Evolutionary conservation across 1,140 invertebrate species (phyloP), one percentile per base, ranked within the genome.

Genomic region (Lethocerus indicus): DNA sequence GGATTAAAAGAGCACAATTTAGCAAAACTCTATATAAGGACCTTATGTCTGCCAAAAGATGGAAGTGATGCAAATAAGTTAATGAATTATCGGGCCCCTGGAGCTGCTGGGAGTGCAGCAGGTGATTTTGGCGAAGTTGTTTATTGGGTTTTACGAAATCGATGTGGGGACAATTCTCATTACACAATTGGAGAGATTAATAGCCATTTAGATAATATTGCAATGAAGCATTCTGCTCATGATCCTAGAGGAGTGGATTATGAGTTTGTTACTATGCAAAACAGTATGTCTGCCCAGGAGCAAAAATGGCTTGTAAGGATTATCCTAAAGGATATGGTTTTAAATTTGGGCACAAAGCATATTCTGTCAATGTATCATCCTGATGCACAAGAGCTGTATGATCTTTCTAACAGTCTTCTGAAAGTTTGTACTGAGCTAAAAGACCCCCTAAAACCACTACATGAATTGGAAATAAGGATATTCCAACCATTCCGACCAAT

Each of bases 241-340:
- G 48, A 49, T 49, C 43, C 53, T 68, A 61, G 62, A 59, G 66
- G 62, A 2, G 65, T 73, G 40, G 69, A 74, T 53, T 60, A 71
- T 42, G 67, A 67, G 47, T 58, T 83, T 18, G 63, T 68, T 2
- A 59, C 64, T 27, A 62, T 82, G 40, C 57, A 81, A 2, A 65
- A 70, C 20, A 67, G 68, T 35, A 68, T 80, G 56, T 75, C 74
- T n/a, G 72, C 81, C 1, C 52, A 73, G 23, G 86, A 93, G 61
- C 73, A 87, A 51, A 90, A 90, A 67, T 94, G 89, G 89, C 64
- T 94, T 0, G 82, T 91, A 2, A 68, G 87, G 54, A 81, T 95
- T 44, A 74, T 96, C 39, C 63, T 95, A 3, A 93, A 93, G 65
- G 76, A 86, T 43, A 65, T 91, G 57, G 77, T 75, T 58, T 62